Percentiles rank a stretch among this genome's conserved stretches.
Conservation (phyloP, 2,797 vertebrate species). For the Selene dorsalis region DNA sequence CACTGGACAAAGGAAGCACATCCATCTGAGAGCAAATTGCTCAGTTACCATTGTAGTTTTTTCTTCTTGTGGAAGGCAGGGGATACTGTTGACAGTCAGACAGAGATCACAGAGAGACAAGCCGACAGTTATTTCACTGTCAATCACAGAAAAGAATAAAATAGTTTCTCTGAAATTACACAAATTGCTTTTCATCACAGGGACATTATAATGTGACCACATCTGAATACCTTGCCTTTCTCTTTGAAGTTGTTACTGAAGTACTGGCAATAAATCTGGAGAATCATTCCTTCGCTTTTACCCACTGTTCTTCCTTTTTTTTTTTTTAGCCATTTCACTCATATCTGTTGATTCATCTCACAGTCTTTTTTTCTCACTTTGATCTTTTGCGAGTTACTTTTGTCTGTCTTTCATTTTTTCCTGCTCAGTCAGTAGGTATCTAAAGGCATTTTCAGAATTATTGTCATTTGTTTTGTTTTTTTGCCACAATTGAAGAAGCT, state of each 20-base stretch:
- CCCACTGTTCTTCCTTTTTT: constrained; percentile 16
- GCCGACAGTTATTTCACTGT: constrained; percentile 24
- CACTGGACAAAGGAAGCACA: constrained; percentile 38
- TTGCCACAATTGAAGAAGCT: not conserved
- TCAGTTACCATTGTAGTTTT: constrained; percentile 6
- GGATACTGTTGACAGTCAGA: constrained; percentile 14
- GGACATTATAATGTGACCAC: constrained; percentile 44
- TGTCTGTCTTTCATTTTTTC: not conserved
- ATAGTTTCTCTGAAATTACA: constrained; percentile 44
- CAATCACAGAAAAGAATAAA: constrained; percentile 37
- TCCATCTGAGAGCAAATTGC: constrained; percentile 39
- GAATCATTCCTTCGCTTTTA: constrained; percentile 31
- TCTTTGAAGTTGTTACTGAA: constrained; percentile 61
- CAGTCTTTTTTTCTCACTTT: constrained; percentile 26
- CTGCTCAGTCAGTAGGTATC: constrained; percentile 20
- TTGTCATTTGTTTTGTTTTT: constrained; percentile 15
- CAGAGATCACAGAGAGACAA: not conserved
- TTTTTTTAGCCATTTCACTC: constrained; percentile 28
- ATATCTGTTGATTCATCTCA: constrained; percentile 42
- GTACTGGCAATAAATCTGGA: constrained; percentile 33
- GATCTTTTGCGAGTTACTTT: constrained; percentile 28
- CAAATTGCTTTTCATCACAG: constrained; percentile 53
- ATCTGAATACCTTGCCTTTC: constrained; percentile 50
- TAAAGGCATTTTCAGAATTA: constrained; percentile 23
- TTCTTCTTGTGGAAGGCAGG: constrained; percentile 20